These are phyloP conservation scores for Microtus ochrogaster DNA, from an alignment of 2,113 vertebrate genomes.

Conservation along the genomic window DNA sequence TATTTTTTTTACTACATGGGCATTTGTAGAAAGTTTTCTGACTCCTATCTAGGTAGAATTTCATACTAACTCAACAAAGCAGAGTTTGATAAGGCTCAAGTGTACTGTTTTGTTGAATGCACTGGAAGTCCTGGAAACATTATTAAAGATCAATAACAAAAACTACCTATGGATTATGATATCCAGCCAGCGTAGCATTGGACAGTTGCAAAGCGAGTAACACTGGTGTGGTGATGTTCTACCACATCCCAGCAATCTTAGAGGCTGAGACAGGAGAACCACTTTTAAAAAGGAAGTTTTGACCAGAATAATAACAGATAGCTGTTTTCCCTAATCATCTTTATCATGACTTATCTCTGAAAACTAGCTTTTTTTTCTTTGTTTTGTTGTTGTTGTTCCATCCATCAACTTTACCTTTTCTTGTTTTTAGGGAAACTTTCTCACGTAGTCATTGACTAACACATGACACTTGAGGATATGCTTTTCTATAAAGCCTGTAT, in stretches of 20 bases:
- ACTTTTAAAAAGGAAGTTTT: not conserved
- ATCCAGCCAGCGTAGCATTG: not conserved
- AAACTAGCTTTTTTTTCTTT: not conserved
- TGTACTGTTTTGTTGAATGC: slow-evolving; percentile 25
- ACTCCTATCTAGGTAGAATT: slow-evolving; percentile 6
- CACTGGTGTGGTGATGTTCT: not conserved
- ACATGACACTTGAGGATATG: not conserved
- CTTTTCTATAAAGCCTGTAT: not conserved
- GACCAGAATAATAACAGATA: not conserved
- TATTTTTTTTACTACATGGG: not conserved
- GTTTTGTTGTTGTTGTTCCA: not conserved
- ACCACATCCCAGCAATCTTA: not conserved
- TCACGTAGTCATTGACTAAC: not conserved
- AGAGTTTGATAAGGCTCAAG: slow-evolving; percentile 25
- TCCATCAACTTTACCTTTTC: not conserved
- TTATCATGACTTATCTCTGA: not conserved
- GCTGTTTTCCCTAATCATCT: not conserved
- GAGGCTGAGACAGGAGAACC: not conserved
- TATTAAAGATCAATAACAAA: slow-evolving; percentile 35
- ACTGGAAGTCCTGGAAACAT: slow-evolving; percentile 30
- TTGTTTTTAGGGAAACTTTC: not conserved
- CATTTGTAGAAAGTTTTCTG: slow-evolving; percentile 45
- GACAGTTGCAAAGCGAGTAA: not conserved
- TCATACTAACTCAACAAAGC: slow-evolving; percentile 2
- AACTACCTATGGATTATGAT: not conserved